Conservation (phyloP, 2,888 invertebrate species). For the Heteromyza rotundicornis region DNA sequence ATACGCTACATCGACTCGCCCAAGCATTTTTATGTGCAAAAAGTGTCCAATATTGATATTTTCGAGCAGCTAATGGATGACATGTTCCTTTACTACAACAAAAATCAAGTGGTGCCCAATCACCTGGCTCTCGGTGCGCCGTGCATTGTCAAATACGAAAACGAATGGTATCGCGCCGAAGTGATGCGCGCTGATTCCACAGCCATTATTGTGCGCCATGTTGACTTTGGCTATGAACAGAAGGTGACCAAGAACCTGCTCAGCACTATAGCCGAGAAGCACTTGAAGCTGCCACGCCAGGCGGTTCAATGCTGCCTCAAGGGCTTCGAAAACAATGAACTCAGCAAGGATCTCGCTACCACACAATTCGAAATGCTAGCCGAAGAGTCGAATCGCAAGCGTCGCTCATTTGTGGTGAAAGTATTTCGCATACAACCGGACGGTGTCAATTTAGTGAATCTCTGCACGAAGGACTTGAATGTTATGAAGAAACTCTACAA, state of each 20-base stretch:
- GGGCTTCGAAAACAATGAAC: slow-evolving; percentile 63
- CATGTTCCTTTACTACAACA: slow-evolving; percentile 69
- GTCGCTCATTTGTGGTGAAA: slow-evolving; percentile 59
- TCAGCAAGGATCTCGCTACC: slow-evolving; percentile 51
- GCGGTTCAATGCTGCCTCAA: slow-evolving; percentile 80
- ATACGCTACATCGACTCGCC: slow-evolving; percentile 66
- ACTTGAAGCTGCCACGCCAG: slow-evolving; percentile 73
- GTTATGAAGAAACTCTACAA: slow-evolving; percentile 66
- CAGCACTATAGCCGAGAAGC: slow-evolving; percentile 70
- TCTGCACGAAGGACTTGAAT: slow-evolving; percentile 64
- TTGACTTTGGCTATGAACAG: slow-evolving; percentile 96
- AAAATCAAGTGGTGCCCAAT: slow-evolving; percentile 62
- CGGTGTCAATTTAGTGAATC: slow-evolving; percentile 55
- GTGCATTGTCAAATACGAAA: slow-evolving; percentile 81
- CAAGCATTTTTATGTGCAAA: slow-evolving; percentile 76
- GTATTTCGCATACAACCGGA: slow-evolving; percentile 63
- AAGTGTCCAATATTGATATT: slow-evolving; percentile 68
- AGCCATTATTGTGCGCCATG: slow-evolving; percentile 78
- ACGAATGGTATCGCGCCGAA: slow-evolving; percentile 90
- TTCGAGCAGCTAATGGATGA: slow-evolving; percentile 73
- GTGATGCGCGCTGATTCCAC: slow-evolving; percentile 69
- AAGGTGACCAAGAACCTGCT: slow-evolving; percentile 69
- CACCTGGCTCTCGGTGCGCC: slow-evolving; percentile 68
- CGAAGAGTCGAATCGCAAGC: slow-evolving; percentile 64
- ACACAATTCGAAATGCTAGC: slow-evolving; percentile 72